Evolutionary conservation across 2,797 vertebrate genomes (phyloP).

Genomic region (Chaetophractus vellerosus): DNA sequence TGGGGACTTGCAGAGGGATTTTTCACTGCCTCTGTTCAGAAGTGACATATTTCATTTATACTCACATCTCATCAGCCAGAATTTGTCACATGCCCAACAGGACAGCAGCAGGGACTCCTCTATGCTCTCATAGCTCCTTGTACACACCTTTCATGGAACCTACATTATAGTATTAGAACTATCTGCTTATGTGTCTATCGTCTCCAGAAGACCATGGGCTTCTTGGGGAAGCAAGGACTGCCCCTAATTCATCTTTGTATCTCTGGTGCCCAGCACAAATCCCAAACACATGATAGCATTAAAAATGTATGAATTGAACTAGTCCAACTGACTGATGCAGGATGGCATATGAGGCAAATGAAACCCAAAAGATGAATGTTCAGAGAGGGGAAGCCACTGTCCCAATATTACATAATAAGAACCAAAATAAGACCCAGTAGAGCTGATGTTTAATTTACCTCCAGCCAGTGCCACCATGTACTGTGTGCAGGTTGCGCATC

Average conservation of each 20-base stretch:
- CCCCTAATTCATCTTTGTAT: not conserved
- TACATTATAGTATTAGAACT: not conserved
- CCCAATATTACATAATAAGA: not conserved
- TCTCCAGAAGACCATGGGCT: not conserved
- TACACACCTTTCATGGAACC: not conserved
- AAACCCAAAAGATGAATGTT: not conserved
- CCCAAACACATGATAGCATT: not conserved
- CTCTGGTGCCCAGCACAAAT: not conserved
- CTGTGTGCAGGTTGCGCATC: not conserved
- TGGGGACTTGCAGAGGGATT: not conserved
- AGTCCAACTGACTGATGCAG: too few species aligned
- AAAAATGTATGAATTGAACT: not conserved
- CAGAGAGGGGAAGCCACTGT: not conserved
- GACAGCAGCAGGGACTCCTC: not conserved
- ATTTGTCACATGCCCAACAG: not conserved
- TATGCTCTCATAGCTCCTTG: not conserved
- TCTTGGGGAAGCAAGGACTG: not conserved
- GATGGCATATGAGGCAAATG: not conserved
- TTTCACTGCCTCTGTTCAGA: not conserved
- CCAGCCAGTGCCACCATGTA: not conserved
- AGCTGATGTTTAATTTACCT: not conserved
- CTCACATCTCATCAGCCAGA: not conserved
- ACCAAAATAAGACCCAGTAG: not conserved
- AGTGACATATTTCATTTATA: not conserved
- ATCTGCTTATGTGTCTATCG: not conserved